These are phyloP conservation scores for Epizoanthus fatuus DNA, from an alignment of 92 coral and sea anemone species.

Conservation along the genomic window DNA sequence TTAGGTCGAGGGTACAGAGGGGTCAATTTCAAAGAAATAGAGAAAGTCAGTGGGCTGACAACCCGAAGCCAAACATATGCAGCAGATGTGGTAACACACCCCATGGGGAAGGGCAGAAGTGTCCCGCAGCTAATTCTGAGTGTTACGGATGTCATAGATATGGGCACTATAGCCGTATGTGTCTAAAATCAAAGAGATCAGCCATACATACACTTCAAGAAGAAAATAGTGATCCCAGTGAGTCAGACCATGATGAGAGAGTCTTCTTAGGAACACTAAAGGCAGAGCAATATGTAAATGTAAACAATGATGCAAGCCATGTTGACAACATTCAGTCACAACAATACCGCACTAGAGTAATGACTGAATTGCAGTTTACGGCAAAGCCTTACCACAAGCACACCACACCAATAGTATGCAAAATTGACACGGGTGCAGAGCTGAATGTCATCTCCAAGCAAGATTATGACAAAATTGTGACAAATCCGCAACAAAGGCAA, in stretches of 20 bases:
- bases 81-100: conserved; percentile 42
- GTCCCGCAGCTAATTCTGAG: conserved; percentile 46
- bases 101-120: conserved; percentile 41
- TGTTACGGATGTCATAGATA: conserved; percentile 49
- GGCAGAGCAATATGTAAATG: too few species aligned
- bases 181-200: conserved; percentile 17
- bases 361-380: conserved; percentile 50
- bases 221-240: conserved; percentile 28
- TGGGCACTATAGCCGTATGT: conserved; percentile 64
- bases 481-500: conserved; percentile 35
- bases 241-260: conserved; percentile 41
- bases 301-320: not conserved
- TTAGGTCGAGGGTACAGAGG: too few species aligned
- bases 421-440: conserved; percentile 75
- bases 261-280: conserved; percentile 31
- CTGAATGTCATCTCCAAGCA: conserved; percentile 53
- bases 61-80: conserved; percentile 22
- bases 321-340: conserved; percentile 22
- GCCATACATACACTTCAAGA: conserved; percentile 32
- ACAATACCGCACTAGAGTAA: conserved; percentile 48
- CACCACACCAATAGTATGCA: conserved; percentile 51
- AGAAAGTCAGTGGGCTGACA: too few species aligned
- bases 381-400: conserved; percentile 52
- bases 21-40: conserved; percentile 8
- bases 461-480: conserved; percentile 40